Evolutionary conservation across 1,140 invertebrate genomes (phyloP), one percentile per base, ranked within the genome.

Genomic region (Habropoda laboriosa): DNA sequence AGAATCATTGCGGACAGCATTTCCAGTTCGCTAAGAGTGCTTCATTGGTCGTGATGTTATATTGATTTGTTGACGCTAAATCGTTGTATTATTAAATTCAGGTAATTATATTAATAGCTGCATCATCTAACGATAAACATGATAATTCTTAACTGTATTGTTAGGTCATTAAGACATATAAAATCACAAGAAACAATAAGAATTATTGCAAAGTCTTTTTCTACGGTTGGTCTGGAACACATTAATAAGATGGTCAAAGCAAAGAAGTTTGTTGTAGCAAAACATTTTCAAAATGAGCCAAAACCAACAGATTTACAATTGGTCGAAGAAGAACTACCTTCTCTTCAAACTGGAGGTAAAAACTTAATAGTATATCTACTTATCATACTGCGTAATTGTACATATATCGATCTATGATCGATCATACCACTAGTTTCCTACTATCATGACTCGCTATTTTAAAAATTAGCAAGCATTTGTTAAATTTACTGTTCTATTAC

Each of bases 261-360:
- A 18, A 94, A 93, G 83, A 95, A 94, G 90, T 96, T 94, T 86
- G 91, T 96, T 27, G 85, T 95, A 21, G 93, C 90, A 0, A 95
- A 95, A 83, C 93, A 95, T 82, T 96, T 96, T 87, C 90, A 94
- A 81, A 95, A 95, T 1, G 93, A 95, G 78, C 95, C 95, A 16
- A 95, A 96, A 84, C 89, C 91, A 55, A 93, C 92, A 32, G 95
- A 96, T 90, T 94, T 96, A 51, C 90, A 94, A 86, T 89, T 96
- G 30, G 93, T 95, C 0, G 94, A 96, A 88, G 95, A 96, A 89
- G 93, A 95, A 76, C 80, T 96, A 40, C 95, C 94, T 10, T 88
- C 93, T 38, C 79, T 96, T 53, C 93, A 95, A 87, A 92, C 96
- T 92, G 95, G 95, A 92, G 95, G 95, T 95, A 92, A 89, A 66